These are phyloP conservation scores for Eulemur coronatus DNA, from an alignment of 2,797 vertebrate genomes.

Conservation along the genomic window DNA sequence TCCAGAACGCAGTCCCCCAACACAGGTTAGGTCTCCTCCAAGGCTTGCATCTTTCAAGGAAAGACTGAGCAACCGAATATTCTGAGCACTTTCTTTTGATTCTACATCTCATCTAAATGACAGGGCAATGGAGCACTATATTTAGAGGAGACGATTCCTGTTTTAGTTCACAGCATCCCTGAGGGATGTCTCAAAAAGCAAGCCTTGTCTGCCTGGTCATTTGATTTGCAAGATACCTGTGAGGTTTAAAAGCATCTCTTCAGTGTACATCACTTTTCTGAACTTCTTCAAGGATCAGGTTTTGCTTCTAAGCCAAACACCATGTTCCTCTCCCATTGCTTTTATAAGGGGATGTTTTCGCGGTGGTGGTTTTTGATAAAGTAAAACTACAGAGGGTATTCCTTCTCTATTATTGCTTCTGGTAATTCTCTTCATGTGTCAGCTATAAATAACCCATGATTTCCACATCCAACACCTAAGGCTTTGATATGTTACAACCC, in stretches of 20 bases:
- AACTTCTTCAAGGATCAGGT: background rate
- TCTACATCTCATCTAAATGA: constrained; percentile 45
- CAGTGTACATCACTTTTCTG: background rate
- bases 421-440: background rate
- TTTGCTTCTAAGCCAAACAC: background rate
- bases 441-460: background rate
- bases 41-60: constrained; percentile 56
- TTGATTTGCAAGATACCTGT: background rate
- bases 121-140: constrained; percentile 43
- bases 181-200: constrained; percentile 56
- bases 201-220: background rate
- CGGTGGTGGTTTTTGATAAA: background rate
- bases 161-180: constrained; percentile 63
- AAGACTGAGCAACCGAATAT: constrained; percentile 56
- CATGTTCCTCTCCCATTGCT: background rate
- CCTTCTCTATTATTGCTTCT: background rate
- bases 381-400: background rate
- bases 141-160: constrained; percentile 16
- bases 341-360: background rate
- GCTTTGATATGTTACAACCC: background rate
- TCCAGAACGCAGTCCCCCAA: background rate
- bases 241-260: background rate
- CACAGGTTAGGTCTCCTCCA: constrained; percentile 23
- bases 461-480: background rate
- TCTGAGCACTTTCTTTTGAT: constrained; percentile 47